These are phyloP conservation scores for Sciaenops ocellatus DNA, from an alignment of 2,797 vertebrate species.

Conservation along the genomic window DNA sequence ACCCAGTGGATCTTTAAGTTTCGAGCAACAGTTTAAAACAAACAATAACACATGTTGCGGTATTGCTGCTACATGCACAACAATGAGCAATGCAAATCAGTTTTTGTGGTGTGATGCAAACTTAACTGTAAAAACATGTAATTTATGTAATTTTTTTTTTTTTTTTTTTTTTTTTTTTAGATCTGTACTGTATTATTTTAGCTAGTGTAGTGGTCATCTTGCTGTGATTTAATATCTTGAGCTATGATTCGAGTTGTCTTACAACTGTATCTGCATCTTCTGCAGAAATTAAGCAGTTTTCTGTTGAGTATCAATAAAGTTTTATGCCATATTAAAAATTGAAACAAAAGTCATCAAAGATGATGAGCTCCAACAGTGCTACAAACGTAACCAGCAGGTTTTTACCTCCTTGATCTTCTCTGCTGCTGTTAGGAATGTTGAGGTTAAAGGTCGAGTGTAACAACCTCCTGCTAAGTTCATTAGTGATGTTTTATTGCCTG, in stretches of 20 bases:
- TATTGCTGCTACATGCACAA: background rate
- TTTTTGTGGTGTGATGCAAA: background rate
- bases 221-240: background rate
- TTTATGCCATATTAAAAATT: background rate
- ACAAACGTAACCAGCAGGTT: constrained; percentile 16
- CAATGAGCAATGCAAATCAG: background rate
- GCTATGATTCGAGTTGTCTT: background rate
- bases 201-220: too few species aligned
- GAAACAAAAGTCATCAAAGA: background rate
- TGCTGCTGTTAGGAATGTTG: constrained; percentile 62
- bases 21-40: background rate
- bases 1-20: background rate
- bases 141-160: background rate
- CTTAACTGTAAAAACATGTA: background rate
- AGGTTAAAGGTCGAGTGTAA: constrained; percentile 61
- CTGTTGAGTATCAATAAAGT: background rate
- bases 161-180: background rate
- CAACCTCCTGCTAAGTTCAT: constrained; percentile 76
- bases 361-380: background rate
- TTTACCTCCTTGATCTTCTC: constrained; percentile 34
- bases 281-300: background rate
- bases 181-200: background rate
- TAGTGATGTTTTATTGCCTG: constrained; percentile 60
- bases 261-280: background rate
- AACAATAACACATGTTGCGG: too few species aligned